phyloP scores from a whole-genome alignment of 2,797 vertebrate species.

The Eleutherodactylus coqui region DNA sequence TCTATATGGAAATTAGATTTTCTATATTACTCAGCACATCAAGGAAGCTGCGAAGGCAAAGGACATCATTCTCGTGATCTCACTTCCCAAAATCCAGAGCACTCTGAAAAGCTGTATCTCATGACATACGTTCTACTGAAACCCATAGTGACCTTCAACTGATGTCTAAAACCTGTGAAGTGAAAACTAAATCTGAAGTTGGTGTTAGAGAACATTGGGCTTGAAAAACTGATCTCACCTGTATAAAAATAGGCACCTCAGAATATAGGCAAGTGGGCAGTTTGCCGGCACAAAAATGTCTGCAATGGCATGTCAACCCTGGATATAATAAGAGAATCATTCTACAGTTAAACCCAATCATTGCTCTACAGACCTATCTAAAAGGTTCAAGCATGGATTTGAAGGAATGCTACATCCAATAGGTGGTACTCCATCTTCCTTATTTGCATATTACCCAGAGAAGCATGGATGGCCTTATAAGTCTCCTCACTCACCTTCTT shows the following conservation, averaged over 20 bases:
- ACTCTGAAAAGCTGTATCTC: background rate
- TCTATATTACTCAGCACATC: conserved; percentile 17
- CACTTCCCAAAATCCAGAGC: conserved; percentile 7
- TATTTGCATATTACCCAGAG: too few relatives aligned
- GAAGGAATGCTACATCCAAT: too few relatives aligned
- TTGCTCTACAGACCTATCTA: too few relatives aligned
- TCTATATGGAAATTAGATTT: background rate
- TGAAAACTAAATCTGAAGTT: background rate
- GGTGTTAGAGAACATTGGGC: background rate
- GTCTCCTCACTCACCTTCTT: too few relatives aligned
- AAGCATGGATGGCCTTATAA: too few relatives aligned
- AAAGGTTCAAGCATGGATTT: too few relatives aligned
- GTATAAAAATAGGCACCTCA: background rate
- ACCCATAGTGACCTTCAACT: background rate
- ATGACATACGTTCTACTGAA: background rate
- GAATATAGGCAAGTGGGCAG: background rate
- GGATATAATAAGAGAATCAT: background rate
- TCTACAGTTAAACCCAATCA: too few relatives aligned
- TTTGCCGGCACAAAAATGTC: background rate
- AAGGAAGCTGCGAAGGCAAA: conserved; percentile 7
- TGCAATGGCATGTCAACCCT: background rate
- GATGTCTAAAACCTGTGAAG: background rate
- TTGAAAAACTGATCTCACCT: background rate
- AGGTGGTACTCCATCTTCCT: too few relatives aligned
- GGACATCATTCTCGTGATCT: background rate